Evolutionary conservation across 2,113 vertebrate species (phyloP), one percentile per base, ranked within the genome.

Genomic region (Melanocharis versteri): DNA sequence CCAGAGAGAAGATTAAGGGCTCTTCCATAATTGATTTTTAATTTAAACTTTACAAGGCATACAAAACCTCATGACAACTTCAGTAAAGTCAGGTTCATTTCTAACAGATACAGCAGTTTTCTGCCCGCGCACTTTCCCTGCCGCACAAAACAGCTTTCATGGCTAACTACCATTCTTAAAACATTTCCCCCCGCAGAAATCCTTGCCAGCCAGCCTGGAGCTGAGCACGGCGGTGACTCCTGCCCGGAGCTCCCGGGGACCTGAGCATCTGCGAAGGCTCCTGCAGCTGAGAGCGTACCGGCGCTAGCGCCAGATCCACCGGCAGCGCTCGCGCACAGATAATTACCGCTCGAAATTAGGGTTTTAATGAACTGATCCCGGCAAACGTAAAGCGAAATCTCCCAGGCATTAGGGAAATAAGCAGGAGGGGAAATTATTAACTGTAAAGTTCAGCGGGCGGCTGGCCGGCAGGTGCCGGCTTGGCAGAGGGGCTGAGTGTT

Each of bases 341-440:
- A 98, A 98, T 98, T 98, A 97, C 96, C 66, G 84, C 93, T 86
- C 33, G 92, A 98, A 98, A 98, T 98, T 97, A 97, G 97, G 94
- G 92, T 97, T 98, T 98, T 98, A 98, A 98, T 97, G 96, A 98
- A 97, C 95, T 95, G 94, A 94, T 96, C 96, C 97, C 94, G 69
- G 92, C 71, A 97, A 98, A 97, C 72, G 89, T 94, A 96, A 96
- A 96, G 93, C 7, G 11, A 96, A 97, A 87, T 97, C 97, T 97
- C 97, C 47, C 85, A 96, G 97, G 97, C 95, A 96, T 97, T 97
- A 71, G 54, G 72, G 94, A 90, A 97, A 90, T 66, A 93, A 96
- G 94, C 86, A 92, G 87, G 94, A 97, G 88, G 85, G 90, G 79
- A 91, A 91, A 87, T 83, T 65, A 94, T 97, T 95, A 97, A 94